Evolutionary conservation across 2,797 vertebrate species (phyloP), one percentile per base, ranked within the genome.

Genomic region (Garrulus glandarius): DNA sequence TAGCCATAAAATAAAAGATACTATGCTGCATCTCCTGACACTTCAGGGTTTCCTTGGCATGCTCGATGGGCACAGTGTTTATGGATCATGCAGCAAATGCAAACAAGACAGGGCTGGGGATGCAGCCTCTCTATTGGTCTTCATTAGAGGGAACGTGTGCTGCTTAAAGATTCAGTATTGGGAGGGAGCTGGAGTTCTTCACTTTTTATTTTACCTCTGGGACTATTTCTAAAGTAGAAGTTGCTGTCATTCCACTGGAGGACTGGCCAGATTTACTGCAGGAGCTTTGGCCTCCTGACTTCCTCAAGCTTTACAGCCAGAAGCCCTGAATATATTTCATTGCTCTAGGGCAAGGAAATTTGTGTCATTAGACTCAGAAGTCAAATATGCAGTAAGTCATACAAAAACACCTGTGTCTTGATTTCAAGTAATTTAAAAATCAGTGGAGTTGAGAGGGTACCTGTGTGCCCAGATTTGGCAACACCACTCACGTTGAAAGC

Each of bases 341-440:
- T 88, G 79, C 67, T 63, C 30, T 21, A 13, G 37, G 4, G 6
- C 70, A 34, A 59, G 63, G 70, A 76, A 92, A 79, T 83, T 39
- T 81, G 82, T 87, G 61, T 84, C 69, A 10, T 81, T 89, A 75
- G 72, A 67, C 53, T 94, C 23, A 14, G 39, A 72, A 94, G 65
- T 94, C 84, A 86, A 60, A 93, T 53, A 43, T 59, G 79, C 55
- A 72, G 13, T 49, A 88, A 92, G 77, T 89, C 69, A 72, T 92
- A 61, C 17, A 43, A 71, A 64, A 60, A 37, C 16, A 56, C 49
- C 57, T 7, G 3, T 12, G 26, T 41, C 67, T 86, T 76, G 82
- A 93, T 92, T 89, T 76, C 29, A 65, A 86, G 63, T 87, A 69
- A 92, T 60, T 79, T 76, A 76, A 68, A 84, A 91, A 89, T 78